Base-by-base conservation (phyloP, 2,797 vertebrate species). In the Hippoglossus hippoglossus region DNA sequence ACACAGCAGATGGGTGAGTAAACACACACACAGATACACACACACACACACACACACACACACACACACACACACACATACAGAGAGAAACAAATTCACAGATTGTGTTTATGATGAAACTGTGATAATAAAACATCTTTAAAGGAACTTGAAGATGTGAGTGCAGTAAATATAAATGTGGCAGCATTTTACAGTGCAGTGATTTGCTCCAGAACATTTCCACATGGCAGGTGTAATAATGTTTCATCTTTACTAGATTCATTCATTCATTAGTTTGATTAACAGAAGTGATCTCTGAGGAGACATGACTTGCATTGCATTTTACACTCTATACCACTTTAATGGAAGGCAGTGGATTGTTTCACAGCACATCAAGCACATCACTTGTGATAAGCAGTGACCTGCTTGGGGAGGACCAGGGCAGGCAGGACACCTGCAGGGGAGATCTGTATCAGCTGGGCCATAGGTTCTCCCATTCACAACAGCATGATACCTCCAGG, bases 71-170 rank as follows among this genome's bases (percentile, higher is more conserved):
- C n/a, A 12, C 22, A 51, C 51, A 59, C 36, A 44, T 21, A 41
- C 11, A 44, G n/a, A 49, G 59, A 46, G 26, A 71, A n/a, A 54
- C 51, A 64, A 24, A 47, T 7, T 56, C 39, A 62, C 13, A n/a
- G 6, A 36, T 2, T 82, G 75, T 80, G 69, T 79, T 77, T 63
- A 68, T 75, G 54, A 75, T 80, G 68, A 55, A 82, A 77, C 53
- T 56, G 74, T 68, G 47, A 67, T 80, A 71, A 80, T 81, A 73
- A 77, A 84, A 81, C 74, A 74, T 83, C 54, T 74, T 67, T 76
- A 36, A 72, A 76, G 31, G n/a, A 72, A 49, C 24, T 67, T 62
- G 11, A 21, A 41, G 39, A 46, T 41, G 56, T 66, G 62, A 73
- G 49, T 69, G 64, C 67, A 52, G 63, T 81, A 73, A 77, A 80